Evolutionary conservation across 2,113 vertebrate species (phyloP).

Genomic region (Petroica traversi): DNA sequence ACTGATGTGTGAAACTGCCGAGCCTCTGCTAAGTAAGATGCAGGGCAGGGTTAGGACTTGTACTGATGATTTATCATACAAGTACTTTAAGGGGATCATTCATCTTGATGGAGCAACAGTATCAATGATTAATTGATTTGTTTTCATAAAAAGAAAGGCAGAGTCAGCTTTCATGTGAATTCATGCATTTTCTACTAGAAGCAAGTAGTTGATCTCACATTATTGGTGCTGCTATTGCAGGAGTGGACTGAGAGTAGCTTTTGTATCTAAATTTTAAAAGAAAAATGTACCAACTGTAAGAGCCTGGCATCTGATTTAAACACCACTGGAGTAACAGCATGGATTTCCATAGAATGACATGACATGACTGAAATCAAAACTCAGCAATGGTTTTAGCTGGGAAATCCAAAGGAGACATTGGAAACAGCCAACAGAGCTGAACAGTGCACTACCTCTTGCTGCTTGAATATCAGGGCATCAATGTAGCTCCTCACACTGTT

Average conservation of each 20-base stretch:
- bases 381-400: not conserved
- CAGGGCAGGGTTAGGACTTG: not conserved
- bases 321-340: not conserved
- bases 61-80: not conserved
- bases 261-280: not conserved
- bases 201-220: not conserved
- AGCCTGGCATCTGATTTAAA: not conserved
- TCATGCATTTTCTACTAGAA: not conserved
- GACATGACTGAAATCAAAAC: not conserved
- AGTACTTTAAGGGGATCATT: not conserved
- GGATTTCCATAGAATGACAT: not conserved
- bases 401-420: not conserved
- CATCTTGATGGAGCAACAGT: not conserved
- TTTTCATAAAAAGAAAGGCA: not conserved
- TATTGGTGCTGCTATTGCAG: not conserved
- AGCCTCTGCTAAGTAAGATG: not conserved
- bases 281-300: not conserved
- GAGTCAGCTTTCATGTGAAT: not conserved
- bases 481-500: conserved; percentile 59
- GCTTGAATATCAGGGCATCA: conserved; percentile 70
- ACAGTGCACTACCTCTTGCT: conserved; percentile 62
- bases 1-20: not conserved
- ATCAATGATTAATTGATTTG: conserved; percentile 17
- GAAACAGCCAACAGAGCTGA: not conserved
- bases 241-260: not conserved